Evolutionary conservation across 2,113 vertebrate genomes (phyloP).

Genomic region (Oncorhynchus masou): DNA sequence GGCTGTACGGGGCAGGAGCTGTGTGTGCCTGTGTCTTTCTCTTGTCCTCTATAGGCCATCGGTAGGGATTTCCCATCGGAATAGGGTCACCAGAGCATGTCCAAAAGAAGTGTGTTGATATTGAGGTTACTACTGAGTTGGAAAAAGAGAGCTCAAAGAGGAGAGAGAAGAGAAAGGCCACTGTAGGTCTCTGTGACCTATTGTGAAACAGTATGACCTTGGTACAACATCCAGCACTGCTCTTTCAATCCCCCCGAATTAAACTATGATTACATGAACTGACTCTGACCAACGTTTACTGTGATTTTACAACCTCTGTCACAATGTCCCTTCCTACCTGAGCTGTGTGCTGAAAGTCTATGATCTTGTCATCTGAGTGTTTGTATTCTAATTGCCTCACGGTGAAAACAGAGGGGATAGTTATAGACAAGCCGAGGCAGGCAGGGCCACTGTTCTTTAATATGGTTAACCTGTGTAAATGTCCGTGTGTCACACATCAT

Average conservation of each 20-base stretch:
- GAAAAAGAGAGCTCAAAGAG: too few species aligned
- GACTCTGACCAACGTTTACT: too few species aligned
- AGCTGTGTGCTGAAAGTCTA: slow-evolving; percentile 10
- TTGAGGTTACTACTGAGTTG: slow-evolving; percentile 18
- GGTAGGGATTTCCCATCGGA: too few species aligned
- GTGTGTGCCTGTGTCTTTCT: not conserved
- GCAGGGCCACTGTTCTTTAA: slow-evolving; percentile 36
- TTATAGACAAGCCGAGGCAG: slow-evolving; percentile 19
- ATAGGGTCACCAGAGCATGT: too few species aligned
- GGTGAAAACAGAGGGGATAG: slow-evolving; percentile 6
- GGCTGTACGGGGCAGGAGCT: slow-evolving; percentile 11
- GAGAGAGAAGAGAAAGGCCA: too few species aligned
- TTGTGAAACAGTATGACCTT: not conserved
- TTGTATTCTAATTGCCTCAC: slow-evolving; percentile 19
- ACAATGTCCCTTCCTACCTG: slow-evolving; percentile 24
- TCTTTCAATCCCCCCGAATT: not conserved
- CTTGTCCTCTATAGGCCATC: too few species aligned
- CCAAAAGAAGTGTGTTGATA: slow-evolving; percentile 1
- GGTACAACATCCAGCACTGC: not conserved
- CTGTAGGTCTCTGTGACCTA: too few species aligned
- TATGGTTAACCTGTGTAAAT: slow-evolving; percentile 46
- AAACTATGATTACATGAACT: too few species aligned
- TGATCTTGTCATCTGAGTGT: slow-evolving; percentile 18
- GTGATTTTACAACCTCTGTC: not conserved
- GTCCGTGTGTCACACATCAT: slow-evolving; percentile 38